Conservation (phyloP, 1,140 invertebrate genomes). For the Reticulitermes speratus region DNA sequence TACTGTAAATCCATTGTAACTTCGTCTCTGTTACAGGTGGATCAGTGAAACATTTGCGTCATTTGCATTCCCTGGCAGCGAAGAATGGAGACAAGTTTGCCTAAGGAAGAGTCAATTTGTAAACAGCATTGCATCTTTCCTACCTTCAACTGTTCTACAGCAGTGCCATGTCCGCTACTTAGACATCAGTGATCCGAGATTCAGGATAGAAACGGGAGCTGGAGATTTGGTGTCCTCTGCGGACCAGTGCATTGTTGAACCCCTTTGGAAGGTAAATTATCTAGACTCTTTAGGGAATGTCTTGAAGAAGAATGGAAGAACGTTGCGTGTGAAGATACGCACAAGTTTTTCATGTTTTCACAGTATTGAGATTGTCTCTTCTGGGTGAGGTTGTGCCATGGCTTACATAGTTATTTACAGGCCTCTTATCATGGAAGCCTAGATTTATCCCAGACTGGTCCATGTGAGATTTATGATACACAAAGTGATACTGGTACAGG, state of each 20-base stretch:
- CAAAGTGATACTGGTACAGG: no score
- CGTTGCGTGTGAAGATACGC: no score
- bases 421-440: no score
- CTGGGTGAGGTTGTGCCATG: no score
- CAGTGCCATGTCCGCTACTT: constrained; percentile 72
- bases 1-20: no score
- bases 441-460: no score
- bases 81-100: constrained; percentile 73
- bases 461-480: no score
- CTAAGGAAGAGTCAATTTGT: constrained; percentile 74
- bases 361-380: no score
- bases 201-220: constrained; percentile 72
- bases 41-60: constrained; percentile 80
- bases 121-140: constrained; percentile 70
- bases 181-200: constrained; percentile 75
- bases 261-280: constrained; percentile 64
- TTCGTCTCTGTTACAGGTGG: constrained; percentile 49
- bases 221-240: constrained; percentile 76
- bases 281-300: no score
- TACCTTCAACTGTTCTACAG: constrained; percentile 69
- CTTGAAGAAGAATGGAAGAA: no score
- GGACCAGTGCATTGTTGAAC: constrained; percentile 75
- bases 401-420: no score
- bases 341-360: no score
- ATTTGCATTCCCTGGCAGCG: constrained; percentile 75